These are phyloP conservation scores for Natrix natrix DNA, from an alignment of 2,797 vertebrate species.

Conservation along the genomic window DNA sequence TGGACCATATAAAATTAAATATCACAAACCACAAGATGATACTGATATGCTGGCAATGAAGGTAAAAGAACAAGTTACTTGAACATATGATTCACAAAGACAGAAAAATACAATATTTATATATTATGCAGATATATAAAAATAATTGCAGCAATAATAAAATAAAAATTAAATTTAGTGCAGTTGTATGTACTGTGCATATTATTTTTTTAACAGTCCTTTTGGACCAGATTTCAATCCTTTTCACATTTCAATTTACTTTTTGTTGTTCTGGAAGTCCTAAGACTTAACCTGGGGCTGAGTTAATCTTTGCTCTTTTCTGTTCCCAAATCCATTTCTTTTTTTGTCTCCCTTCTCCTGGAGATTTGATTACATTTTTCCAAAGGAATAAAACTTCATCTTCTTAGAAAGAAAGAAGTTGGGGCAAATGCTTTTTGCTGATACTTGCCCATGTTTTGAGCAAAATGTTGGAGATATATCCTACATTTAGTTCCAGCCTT, in stretches of 20 bases:
- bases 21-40: neutral
- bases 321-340: neutral
- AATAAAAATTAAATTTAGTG: neutral
- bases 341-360: neutral
- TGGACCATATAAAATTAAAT: neutral
- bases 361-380: neutral
- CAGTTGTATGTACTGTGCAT: neutral
- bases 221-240: neutral
- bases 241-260: neutral
- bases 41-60: neutral
- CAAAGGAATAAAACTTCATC: neutral
- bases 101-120: neutral
- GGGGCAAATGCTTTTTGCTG: neutral
- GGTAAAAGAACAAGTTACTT: neutral
- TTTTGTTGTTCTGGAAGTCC: neutral
- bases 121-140: neutral
- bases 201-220: neutral
- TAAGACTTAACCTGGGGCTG: neutral
- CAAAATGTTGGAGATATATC: neutral
- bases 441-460: neutral
- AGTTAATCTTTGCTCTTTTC: neutral
- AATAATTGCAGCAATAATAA: neutral
- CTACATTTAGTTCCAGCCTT: neutral
- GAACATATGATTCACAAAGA: neutral
- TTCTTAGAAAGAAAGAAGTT: neutral